These are phyloP conservation scores for Hirtodrosophila trivittata DNA, from an alignment of 2,888 invertebrate species.

Conservation along the genomic window DNA sequence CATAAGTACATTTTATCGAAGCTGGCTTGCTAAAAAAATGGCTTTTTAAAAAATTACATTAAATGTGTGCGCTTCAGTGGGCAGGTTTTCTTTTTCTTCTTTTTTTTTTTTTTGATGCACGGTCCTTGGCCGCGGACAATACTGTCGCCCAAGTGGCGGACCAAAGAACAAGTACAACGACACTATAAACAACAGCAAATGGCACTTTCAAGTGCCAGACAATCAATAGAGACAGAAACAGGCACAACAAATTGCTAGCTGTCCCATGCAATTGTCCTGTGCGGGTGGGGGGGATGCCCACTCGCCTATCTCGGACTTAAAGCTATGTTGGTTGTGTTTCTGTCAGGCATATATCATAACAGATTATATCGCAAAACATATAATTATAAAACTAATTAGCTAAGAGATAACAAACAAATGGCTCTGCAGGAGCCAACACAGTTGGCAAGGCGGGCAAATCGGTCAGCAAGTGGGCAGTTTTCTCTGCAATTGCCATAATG, in stretches of 20 bases:
- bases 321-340: slow-evolving; percentile 29
- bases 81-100: slow-evolving; percentile 63
- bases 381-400: slow-evolving; percentile 77
- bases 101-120: slow-evolving; percentile 55
- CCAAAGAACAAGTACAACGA: slow-evolving; percentile 41
- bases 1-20: slow-evolving; percentile 39
- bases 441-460: slow-evolving; percentile 7
- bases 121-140: slow-evolving; percentile 55
- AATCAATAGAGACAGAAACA: slow-evolving; percentile 68
- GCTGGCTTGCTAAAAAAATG: slow-evolving; percentile 54
- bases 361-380: slow-evolving; percentile 52
- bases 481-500: no score
- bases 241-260: slow-evolving; percentile 70
- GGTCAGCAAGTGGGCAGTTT: slow-evolving; percentile 10
- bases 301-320: slow-evolving; percentile 15
- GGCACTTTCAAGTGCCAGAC: slow-evolving; percentile 66
- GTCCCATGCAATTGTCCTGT: slow-evolving; percentile 67
- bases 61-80: slow-evolving; percentile 76
- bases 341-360: slow-evolving; percentile 58
- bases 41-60: slow-evolving; percentile 77
- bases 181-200: slow-evolving; percentile 56
- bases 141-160: slow-evolving; percentile 70
- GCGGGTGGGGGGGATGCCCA: background rate
- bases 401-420: slow-evolving; percentile 62
- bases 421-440: slow-evolving; percentile 6